Conservation (phyloP, 2,888 invertebrate species). For the Hipparchia semele region DNA sequence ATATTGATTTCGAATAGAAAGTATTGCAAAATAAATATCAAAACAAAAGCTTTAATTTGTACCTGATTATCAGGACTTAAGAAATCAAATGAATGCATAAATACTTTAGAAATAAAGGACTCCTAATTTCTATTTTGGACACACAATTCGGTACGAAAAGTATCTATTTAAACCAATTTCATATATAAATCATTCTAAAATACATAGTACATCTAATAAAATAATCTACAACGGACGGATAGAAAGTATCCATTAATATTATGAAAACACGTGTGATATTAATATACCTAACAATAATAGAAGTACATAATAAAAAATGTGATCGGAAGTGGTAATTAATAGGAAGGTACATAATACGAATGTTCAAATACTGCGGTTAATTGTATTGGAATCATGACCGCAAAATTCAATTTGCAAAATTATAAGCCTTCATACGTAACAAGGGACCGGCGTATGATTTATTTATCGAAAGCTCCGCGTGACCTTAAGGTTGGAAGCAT, state of each 20-base stretch:
- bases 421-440: conserved; percentile 46
- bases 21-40: too few species aligned
- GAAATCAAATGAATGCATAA: too few species aligned
- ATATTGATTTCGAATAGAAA: too few species aligned
- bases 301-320: not conserved
- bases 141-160: too few species aligned
- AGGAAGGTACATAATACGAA: not conserved
- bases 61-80: too few species aligned
- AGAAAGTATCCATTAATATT: too few species aligned
- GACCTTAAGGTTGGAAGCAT: conserved; percentile 31
- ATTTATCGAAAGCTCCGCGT: conserved; percentile 45
- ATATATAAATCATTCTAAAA: not conserved
- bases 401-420: conserved; percentile 38
- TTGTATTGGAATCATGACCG: conserved; percentile 17
- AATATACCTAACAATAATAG: too few species aligned
- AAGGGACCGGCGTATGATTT: conserved; percentile 43
- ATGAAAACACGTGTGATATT: too few species aligned
- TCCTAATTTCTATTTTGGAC: too few species aligned
- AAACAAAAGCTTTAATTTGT: too few species aligned
- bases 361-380: conserved; percentile 14
- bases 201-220: not conserved
- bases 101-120: too few species aligned
- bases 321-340: not conserved
- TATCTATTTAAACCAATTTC: not conserved
- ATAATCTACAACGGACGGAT: too few species aligned